phyloP scores from a whole-genome alignment of 2,888 invertebrate species.

The Hecatera dysodea region DNA sequence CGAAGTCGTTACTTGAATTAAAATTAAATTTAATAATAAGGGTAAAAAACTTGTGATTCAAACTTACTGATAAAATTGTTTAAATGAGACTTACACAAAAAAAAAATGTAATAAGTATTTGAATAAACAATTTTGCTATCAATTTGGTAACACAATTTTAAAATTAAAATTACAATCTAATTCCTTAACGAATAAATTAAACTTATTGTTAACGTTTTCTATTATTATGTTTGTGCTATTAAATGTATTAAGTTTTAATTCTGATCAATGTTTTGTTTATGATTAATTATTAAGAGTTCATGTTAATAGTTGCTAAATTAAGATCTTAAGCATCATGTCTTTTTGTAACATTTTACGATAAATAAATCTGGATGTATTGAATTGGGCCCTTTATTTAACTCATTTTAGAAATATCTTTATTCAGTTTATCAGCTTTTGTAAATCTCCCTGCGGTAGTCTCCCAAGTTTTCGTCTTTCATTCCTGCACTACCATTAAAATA shows the following conservation, averaged over 20 bases:
- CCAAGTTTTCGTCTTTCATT: no score
- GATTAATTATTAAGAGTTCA: no score
- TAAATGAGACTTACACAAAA: slow-evolving; percentile 1
- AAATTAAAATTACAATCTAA: neutral
- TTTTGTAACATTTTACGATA: neutral
- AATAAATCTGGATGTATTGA: neutral
- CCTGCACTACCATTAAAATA: no score
- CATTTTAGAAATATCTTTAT: no score
- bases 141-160: neutral
- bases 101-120: neutral
- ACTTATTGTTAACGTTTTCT: neutral
- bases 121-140: neutral
- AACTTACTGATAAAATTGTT: slow-evolving; percentile 4
- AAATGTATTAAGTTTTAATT: neutral
- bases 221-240: neutral
- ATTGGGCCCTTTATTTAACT: neutral
- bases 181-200: neutral
- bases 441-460: no score
- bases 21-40: slow-evolving; percentile 5
- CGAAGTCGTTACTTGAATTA: neutral
- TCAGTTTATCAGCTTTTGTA: no score
- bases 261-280: neutral
- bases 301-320: no score
- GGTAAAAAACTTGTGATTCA: slow-evolving; percentile 15
- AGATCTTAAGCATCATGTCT: no score